Conservation (phyloP, 1,140 invertebrate genomes). For the Chrysomallon squamiferum region DNA sequence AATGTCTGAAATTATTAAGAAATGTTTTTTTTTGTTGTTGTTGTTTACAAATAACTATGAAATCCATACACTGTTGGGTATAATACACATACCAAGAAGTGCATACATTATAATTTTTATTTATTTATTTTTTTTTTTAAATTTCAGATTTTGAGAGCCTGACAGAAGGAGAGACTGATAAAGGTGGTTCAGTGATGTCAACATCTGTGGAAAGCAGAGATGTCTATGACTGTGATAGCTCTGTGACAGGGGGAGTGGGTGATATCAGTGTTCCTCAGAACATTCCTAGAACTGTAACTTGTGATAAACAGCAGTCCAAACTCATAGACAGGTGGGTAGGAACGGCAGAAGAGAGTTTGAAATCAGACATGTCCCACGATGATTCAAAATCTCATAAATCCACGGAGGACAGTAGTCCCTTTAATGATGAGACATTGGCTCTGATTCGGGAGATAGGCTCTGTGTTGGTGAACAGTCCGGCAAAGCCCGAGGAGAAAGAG, state of each 20-base stretch:
- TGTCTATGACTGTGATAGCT: too few relatives aligned
- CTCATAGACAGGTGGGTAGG: neutral
- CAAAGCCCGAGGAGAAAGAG: constrained; percentile 23
- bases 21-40: too few relatives aligned
- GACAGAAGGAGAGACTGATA: too few relatives aligned
- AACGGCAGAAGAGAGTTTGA: neutral
- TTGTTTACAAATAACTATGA: too few relatives aligned
- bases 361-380: neutral
- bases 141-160: too few relatives aligned
- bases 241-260: constrained; percentile 12
- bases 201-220: too few relatives aligned
- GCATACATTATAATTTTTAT: too few relatives aligned
- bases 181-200: too few relatives aligned
- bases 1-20: too few relatives aligned
- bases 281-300: neutral
- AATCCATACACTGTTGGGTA: too few relatives aligned
- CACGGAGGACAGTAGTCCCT: constrained; percentile 5
- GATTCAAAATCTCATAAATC: neutral
- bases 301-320: neutral
- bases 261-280: constrained; percentile 19
- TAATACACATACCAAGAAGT: too few relatives aligned
- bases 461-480: constrained; percentile 41
- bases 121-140: too few relatives aligned
- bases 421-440: constrained; percentile 42
- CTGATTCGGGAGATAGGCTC: constrained; percentile 51